These are phyloP conservation scores for Silurus meridionalis DNA, from an alignment of 2,113 vertebrate genomes.

Conservation along the genomic window DNA sequence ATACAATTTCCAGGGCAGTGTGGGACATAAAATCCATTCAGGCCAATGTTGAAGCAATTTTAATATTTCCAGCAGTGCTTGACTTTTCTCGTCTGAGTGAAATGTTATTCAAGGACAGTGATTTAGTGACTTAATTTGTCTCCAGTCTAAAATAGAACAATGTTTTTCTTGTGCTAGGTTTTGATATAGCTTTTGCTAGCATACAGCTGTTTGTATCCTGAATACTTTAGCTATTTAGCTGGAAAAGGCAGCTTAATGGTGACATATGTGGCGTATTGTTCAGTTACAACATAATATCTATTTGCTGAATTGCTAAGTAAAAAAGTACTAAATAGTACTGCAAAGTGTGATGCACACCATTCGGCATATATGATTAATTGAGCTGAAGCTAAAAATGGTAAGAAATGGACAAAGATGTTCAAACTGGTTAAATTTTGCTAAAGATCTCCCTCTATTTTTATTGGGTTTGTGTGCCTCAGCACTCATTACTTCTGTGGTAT, in stretches of 20 bases:
- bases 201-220: not conserved
- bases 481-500: not conserved
- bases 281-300: not conserved
- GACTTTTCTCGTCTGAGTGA: constrained; percentile 1
- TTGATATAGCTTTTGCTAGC: not conserved
- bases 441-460: not conserved
- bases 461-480: not conserved
- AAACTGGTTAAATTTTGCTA: not conserved
- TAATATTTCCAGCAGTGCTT: constrained; percentile 14
- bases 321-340: not conserved
- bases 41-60: not conserved
- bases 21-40: constrained; percentile 13
- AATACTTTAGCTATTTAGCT: not conserved
- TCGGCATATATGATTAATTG: not conserved
- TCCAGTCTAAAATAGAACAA: not conserved
- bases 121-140: not conserved
- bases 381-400: not conserved
- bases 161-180: not conserved
- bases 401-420: not conserved
- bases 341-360: not conserved
- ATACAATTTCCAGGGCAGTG: not conserved
- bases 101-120: not conserved
- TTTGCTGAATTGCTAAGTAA: not conserved
- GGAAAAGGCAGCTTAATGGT: not conserved
- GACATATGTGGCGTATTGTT: not conserved